A percentile compares a stretch with the other conserved stretches of the same genome.
These are phyloP conservation scores for Copidosoma aretas DNA, from an alignment of 2,888 invertebrate genomes.

Conservation along the genomic window DNA sequence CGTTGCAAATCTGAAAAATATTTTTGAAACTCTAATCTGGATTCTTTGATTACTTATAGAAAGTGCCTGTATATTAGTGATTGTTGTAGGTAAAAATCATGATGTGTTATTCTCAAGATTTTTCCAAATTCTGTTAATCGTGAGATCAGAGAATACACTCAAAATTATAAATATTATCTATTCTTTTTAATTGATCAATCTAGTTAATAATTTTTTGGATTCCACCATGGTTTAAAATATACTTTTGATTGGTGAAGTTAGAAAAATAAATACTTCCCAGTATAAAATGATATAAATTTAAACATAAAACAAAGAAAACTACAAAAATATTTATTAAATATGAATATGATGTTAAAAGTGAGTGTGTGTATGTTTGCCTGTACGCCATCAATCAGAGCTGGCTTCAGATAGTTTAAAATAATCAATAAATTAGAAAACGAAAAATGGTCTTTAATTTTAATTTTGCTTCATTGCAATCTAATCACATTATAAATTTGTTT, in stretches of 20 bases:
- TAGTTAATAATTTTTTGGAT: slow-evolving; percentile 32
- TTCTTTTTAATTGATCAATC: slow-evolving; percentile 12
- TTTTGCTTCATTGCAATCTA: neutral
- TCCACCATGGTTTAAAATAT: slow-evolving; percentile 36
- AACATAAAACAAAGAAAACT: slow-evolving; percentile 5
- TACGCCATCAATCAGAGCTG: slow-evolving; percentile 23
- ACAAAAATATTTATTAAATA: slow-evolving; percentile 6
- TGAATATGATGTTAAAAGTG: slow-evolving; percentile 18
- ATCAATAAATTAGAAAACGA: slow-evolving; percentile 25
- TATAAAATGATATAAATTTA: slow-evolving; percentile 26
- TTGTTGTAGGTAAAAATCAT: slow-evolving; percentile 30
- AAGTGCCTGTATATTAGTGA: slow-evolving; percentile 57
- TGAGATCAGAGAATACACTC: slow-evolving; percentile 10
- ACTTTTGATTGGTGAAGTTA: slow-evolving; percentile 24
- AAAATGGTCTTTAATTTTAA: slow-evolving; percentile 35
- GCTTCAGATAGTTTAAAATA: slow-evolving; percentile 25
- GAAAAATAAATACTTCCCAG: slow-evolving; percentile 20
- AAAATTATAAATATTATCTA: slow-evolving; percentile 24
- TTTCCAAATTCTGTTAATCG: slow-evolving; percentile 10
- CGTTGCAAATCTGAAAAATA: slow-evolving; percentile 21
- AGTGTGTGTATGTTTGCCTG: slow-evolving; percentile 11
- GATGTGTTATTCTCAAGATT: slow-evolving; percentile 13
- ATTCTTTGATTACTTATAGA: slow-evolving; percentile 55
- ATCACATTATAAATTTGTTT: too few species aligned
- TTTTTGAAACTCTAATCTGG: slow-evolving; percentile 37